Evolutionary conservation across 2,888 invertebrate genomes (phyloP).

Genomic region (Synanthedon vespiformis): DNA sequence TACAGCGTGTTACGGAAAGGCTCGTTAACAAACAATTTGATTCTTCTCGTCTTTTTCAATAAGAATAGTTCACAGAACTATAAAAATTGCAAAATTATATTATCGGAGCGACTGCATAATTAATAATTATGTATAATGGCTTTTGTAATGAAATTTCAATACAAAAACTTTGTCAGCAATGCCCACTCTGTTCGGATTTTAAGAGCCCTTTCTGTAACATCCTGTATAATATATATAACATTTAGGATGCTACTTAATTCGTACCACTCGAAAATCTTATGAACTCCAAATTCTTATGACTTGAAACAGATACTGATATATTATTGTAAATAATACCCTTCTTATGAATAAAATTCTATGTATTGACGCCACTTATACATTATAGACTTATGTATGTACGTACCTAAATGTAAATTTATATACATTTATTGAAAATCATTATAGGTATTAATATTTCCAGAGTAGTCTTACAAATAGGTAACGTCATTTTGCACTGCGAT

Average conservation of each 20-base stretch:
- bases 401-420: slow-evolving; percentile 17
- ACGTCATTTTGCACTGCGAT: no score
- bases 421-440: slow-evolving; percentile 1
- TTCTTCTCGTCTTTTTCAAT: no score
- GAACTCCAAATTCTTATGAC: slow-evolving; percentile 68
- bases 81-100: no score
- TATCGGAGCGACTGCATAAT: no score
- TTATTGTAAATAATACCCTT: slow-evolving; percentile 60
- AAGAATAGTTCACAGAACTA: no score
- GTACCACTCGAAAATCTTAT: slow-evolving; percentile 65
- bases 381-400: slow-evolving; percentile 33
- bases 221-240: slow-evolving; percentile 48
- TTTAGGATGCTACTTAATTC: slow-evolving; percentile 55
- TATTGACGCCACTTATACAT: slow-evolving; percentile 14
- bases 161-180: no score
- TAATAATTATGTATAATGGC: no score
- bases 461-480: neutral
- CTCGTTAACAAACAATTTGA: no score
- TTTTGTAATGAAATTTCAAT: no score
- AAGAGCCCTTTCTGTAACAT: no score
- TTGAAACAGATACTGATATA: slow-evolving; percentile 54
- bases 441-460: neutral
- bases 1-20: neutral
- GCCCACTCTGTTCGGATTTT: no score
- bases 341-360: slow-evolving; percentile 43